Evolutionary conservation across 2,888 invertebrate genomes (phyloP), one percentile per base, ranked within the genome.

Genomic region (Eristalis pertinax): DNA sequence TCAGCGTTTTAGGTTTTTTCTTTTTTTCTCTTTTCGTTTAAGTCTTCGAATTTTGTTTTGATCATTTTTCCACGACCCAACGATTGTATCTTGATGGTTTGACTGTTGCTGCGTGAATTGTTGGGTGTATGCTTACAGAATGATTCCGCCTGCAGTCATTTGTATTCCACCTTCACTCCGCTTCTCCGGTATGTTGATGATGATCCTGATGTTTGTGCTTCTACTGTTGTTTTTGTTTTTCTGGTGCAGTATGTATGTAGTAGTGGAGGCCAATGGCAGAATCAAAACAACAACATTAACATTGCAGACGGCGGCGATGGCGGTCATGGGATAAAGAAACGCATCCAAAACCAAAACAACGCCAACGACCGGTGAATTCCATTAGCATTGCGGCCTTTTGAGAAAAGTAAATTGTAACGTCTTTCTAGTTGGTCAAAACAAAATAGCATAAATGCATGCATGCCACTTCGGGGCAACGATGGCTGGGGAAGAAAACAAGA

Each of bases 331-430:
- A 78, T 73, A 78, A 74, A 74, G 67, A 76, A 84, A 67, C 65
- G 32, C 65, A 79, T 83, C 50, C 22, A 75, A 79, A 83, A 79
- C 78, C 74, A 83, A 86, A 86, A 83, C 74, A 79, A 83, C 78
- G 58, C n/a, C 64, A 73, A 63, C 86, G 69, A 75, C 83, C 84
- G 75, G 56, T 87, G 84, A 87, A 87, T 84, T 87, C 75, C 83
- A 84, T 87, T 83, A 79, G 78, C 74, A 75, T 70, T 79, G 67
- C 76, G 75, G 70, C 74, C 83, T 83, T 75, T 79, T 38, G 41
- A 60, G 26, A 69, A 82, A 58, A 70, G 74, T 65, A 83, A 85
- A 86, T 78, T 86, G 86, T 86, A 86, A 86, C 83, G 74, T 86
- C 69, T 82, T 81, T 78, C 74, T 74, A 78, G 78, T 68, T 83